These are phyloP conservation scores for Ptychadena robeensis DNA, from an alignment of 2,797 vertebrate genomes.

Conservation along the genomic window DNA sequence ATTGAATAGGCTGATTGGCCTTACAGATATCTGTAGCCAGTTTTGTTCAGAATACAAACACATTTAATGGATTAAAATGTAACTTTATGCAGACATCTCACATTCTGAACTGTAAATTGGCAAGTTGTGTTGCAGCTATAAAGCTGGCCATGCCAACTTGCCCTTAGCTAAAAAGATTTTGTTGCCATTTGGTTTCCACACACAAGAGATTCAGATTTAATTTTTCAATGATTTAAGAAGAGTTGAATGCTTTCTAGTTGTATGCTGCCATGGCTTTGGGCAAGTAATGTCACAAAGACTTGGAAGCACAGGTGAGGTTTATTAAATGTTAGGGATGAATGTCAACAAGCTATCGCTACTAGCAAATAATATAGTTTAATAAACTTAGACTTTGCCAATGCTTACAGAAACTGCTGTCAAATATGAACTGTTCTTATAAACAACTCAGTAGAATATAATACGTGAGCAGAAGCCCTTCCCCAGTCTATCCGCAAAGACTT, in stretches of 20 bases:
- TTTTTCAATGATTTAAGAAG: constrained; percentile 6
- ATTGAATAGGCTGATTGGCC: neutral
- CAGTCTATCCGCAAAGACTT: too few species aligned
- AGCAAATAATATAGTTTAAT: neutral
- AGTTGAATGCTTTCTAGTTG: neutral
- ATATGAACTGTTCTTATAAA: neutral
- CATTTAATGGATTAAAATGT: constrained; percentile 21
- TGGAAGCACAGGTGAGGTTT: neutral
- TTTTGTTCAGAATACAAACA: constrained; percentile 15
- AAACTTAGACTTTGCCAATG: neutral
- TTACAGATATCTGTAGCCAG: constrained; percentile 1
- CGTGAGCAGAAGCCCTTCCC: neutral
- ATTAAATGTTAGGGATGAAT: neutral
- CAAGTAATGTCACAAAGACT: neutral
- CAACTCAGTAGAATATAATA: neutral
- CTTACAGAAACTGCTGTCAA: neutral
- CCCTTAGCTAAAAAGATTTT: constrained; percentile 9
- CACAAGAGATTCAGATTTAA: constrained; percentile 21
- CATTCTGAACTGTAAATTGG: constrained; percentile 26
- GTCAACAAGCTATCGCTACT: neutral
- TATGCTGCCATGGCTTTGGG: neutral
- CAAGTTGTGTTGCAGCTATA: constrained; percentile 1
- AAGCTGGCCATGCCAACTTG: constrained; percentile 18
- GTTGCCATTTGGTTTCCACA: constrained; percentile 12
- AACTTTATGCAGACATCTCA: constrained; percentile 19